Evolutionary conservation across 2,797 vertebrate genomes (phyloP), one percentile per base, ranked within the genome.

Genomic region (Pterois miles): DNA sequence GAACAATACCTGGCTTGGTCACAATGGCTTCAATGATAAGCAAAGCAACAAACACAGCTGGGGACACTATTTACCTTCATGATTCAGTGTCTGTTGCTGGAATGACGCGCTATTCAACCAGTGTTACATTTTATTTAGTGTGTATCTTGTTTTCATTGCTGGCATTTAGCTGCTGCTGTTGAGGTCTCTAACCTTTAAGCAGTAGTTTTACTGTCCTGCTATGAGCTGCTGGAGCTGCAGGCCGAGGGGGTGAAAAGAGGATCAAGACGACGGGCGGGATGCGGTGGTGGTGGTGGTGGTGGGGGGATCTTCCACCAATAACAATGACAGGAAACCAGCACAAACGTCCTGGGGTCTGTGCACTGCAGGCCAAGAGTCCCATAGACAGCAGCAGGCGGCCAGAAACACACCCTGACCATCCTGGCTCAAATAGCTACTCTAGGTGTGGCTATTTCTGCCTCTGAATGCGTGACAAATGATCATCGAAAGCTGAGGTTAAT

Each of bases 271-370:
- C n/a, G 3, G 33, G 52, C 14, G 22, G 54, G 27, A 14, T 7
- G 50, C 65, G 71, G 70, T 40, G 66, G 33, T 2, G 4, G 33
- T 6, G 31, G 10, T 2, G 27, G 16, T 7, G 53, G 9, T 13
- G 12, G 89, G 58, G 78, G 69, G 38, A 71, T 86, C 86, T 64
- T 89, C 78, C 78, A 66, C 58, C 77, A 59, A 74, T 71, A 94
- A 94, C 94, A 95, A 95, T 93, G 87, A 90, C 86, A 92, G 95
- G 94, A 95, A 95, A 88, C 86, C 73, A 56, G 87, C 65, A 40
- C 84, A 64, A 92, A 88, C 66, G 82, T 91, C 89, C 88, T 78
- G 86, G 74, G 88, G 86, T 86, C 83, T 81, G 67, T 38, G 71
- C 54, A 50, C 40, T 43, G 40, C 65, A 67, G 74, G 78, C 76